Evolutionary conservation across 2,797 vertebrate genomes (phyloP).

Genomic region (Amphiprion clarkii): DNA sequence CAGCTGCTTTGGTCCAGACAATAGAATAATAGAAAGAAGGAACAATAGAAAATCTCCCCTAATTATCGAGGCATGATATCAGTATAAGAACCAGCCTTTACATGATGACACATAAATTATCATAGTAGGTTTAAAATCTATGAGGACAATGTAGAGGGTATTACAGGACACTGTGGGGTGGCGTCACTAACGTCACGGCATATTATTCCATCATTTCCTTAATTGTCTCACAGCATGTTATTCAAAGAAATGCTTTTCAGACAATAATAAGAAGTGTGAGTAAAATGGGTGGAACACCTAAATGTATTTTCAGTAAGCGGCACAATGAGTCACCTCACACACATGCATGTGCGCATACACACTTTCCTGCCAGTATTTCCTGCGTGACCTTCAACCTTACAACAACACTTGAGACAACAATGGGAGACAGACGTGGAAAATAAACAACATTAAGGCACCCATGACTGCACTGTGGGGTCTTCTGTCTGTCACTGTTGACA

Average conservation of each 20-base stretch:
- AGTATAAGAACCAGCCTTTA: background rate
- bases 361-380: slow-evolving; percentile 72
- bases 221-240: background rate
- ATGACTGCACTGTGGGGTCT: background rate
- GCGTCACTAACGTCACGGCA: background rate
- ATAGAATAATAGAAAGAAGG: slow-evolving; percentile 14
- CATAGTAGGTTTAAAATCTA: background rate
- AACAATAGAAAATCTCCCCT: slow-evolving; percentile 47
- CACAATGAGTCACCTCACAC: slow-evolving; percentile 55
- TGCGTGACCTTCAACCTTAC: slow-evolving; percentile 66
- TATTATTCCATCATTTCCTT: background rate
- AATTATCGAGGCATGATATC: slow-evolving; percentile 24
- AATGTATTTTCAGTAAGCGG: slow-evolving; percentile 57
- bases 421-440: slow-evolving; percentile 38
- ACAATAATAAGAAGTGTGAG: slow-evolving; percentile 30
- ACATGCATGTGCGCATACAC: slow-evolving; percentile 17
- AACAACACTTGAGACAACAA: slow-evolving; percentile 70
- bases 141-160: background rate
- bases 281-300: slow-evolving; percentile 47
- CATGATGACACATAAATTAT: background rate
- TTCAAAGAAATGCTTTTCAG: slow-evolving; percentile 31
- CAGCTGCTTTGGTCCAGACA: slow-evolving; percentile 49
- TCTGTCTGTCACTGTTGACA: background rate
- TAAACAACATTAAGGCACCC: slow-evolving; percentile 21
- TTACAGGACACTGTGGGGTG: background rate